These are phyloP conservation scores for Phrynosoma blainvillii DNA, from an alignment of 2,113 vertebrate genomes.

Conservation along the genomic window DNA sequence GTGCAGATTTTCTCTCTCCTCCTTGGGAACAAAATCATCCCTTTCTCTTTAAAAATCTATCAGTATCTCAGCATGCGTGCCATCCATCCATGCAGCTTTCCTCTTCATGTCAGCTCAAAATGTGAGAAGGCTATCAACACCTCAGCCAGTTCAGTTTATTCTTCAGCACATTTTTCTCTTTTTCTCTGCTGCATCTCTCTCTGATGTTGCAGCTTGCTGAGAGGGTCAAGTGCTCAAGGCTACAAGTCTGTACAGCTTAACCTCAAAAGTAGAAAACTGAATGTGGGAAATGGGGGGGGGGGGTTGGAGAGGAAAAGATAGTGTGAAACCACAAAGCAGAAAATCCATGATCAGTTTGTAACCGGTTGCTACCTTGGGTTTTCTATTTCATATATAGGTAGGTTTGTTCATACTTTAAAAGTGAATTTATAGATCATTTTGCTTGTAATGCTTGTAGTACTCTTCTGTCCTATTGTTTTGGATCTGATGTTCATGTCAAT, in stretches of 20 bases:
- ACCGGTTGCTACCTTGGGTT: neutral
- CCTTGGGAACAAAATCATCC: neutral
- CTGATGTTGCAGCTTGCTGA: slow-evolving; percentile 4
- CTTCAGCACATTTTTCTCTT: slow-evolving; percentile 16
- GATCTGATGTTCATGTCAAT: neutral
- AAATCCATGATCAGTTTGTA: slow-evolving; percentile 8
- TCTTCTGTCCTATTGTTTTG: slow-evolving; percentile 9
- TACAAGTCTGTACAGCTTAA: slow-evolving; percentile 24
- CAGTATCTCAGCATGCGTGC: neutral
- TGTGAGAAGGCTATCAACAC: slow-evolving; percentile 34
- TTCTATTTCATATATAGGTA: neutral
- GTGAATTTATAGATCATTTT: slow-evolving; percentile 9
- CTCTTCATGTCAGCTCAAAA: slow-evolving; percentile 23
- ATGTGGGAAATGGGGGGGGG: neutral
- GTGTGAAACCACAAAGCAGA: neutral
- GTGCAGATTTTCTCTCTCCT: neutral
- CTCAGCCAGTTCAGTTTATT: neutral
- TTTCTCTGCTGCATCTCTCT: slow-evolving; percentile 4
- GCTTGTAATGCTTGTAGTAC: neutral
- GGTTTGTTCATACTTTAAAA: slow-evolving; percentile 18
- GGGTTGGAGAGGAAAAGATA: neutral
- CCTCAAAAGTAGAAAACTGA: slow-evolving; percentile 31
- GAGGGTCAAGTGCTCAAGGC: slow-evolving; percentile 12
- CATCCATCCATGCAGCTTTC: neutral
- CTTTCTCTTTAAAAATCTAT: neutral